phyloP scores from a whole-genome alignment of 2,113 vertebrate species.

The Muntiacus reevesi region DNA sequence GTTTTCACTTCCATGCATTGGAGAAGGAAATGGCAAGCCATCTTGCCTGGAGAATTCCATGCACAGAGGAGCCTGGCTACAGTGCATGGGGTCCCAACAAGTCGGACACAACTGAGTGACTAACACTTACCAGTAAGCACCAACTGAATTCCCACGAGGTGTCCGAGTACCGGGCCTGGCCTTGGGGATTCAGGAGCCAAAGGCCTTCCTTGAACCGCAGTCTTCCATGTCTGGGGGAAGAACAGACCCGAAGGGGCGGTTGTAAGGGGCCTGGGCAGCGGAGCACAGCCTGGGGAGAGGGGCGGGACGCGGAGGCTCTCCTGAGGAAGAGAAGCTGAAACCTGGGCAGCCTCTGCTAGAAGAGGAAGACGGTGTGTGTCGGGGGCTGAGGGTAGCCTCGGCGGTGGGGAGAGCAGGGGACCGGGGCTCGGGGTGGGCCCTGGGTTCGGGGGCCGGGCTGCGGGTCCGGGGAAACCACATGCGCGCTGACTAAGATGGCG shows the following conservation, averaged over 20 bases:
- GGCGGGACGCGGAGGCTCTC: background rate
- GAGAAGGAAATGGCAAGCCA: background rate
- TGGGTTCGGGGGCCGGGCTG: background rate
- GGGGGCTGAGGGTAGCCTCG: background rate
- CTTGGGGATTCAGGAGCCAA: background rate
- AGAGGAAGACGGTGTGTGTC: background rate
- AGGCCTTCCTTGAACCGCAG: background rate
- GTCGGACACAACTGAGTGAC: background rate
- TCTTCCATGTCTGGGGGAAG: too few relatives aligned
- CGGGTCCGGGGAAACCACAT: fast-evolving
- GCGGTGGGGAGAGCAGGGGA: background rate
- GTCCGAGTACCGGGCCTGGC: background rate
- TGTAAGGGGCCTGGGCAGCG: fast-evolving
- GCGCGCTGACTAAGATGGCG: fast-evolving
- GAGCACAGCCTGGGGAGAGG: fast-evolving
- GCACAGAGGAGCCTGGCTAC: too few relatives aligned
- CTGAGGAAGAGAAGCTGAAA: too few relatives aligned
- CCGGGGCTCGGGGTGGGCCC: fast-evolving
- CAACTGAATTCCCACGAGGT: fast-evolving
- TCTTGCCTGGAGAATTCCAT: too few relatives aligned
- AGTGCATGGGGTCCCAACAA: too few relatives aligned
- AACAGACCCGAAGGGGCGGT: fast-evolving
- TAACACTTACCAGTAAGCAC: background rate
- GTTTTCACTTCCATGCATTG: too few relatives aligned
- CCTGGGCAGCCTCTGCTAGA: too few relatives aligned